Conservation (phyloP, 1,140 invertebrate species). For the Andricus grossulariae region DNA sequence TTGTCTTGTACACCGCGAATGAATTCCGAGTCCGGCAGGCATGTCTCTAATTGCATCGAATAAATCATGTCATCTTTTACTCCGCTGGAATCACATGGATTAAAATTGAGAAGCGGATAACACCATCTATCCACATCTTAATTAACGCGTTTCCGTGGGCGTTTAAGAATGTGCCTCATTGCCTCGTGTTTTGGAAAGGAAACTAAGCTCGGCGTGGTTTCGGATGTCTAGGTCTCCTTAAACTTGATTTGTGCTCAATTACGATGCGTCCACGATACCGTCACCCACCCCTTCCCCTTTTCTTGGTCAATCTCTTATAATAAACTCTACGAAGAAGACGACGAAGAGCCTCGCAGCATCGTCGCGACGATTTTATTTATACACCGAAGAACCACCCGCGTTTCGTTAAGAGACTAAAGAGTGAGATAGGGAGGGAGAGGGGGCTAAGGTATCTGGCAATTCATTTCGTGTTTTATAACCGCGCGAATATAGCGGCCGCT, state of each 20-base stretch:
- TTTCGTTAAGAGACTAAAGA: conserved; percentile 50
- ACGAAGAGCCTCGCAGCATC: conserved; percentile 55
- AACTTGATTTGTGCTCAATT: conserved; percentile 77
- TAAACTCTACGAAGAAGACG: conserved; percentile 53
- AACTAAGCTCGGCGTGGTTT: conserved; percentile 55
- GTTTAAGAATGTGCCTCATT: conserved; percentile 55
- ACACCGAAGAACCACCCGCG: conserved; percentile 64
- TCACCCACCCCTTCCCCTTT: conserved; percentile 51
- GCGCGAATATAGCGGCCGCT: conserved; percentile 50
- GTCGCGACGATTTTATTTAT: conserved; percentile 74
- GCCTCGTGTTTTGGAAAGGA: conserved; percentile 56
- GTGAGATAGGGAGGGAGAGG: conserved; percentile 22
- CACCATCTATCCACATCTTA: conserved; percentile 46
- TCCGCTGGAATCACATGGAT: background rate
- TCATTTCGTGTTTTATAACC: conserved; percentile 71
- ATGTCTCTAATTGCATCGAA: background rate
- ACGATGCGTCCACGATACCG: conserved; percentile 64
- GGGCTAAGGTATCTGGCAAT: conserved; percentile 61
- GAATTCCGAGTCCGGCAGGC: too few species aligned
- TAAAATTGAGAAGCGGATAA: background rate
- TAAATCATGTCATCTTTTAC: background rate
- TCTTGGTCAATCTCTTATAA: conserved; percentile 47
- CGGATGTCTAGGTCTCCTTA: conserved; percentile 60
- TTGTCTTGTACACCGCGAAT: background rate
- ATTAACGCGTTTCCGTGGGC: conserved; percentile 56